Base-by-base conservation (phyloP, 2,797 vertebrate species). In the Hemitrygon akajei region DNA sequence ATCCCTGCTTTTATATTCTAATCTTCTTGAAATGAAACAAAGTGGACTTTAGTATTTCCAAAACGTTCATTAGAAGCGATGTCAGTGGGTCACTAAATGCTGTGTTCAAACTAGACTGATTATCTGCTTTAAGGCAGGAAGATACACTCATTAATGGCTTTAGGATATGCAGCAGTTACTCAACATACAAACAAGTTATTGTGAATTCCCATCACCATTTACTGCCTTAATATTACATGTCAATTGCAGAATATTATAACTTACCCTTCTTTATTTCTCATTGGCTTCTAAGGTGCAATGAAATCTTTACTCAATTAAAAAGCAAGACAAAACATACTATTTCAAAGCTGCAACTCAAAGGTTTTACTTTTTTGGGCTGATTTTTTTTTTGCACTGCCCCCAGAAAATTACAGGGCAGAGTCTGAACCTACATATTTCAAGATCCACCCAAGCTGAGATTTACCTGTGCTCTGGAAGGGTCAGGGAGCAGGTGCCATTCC, bases 381-480 rank as follows among this genome's bases (percentile, higher is more conserved):
- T 20, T 7, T 12, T 76, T 30, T 76, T 37, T 5, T 0, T n/a
- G 47, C 47, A n/a, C 12, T 25, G 22, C 7, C 71, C 71, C 1
- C 12, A 75, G 40, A 93, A 75, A 4, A n/a, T 56, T 93, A 47
- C 71, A 92, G 27, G 40, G 20, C 34, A 56, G 58, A 14, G 2
- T 76, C 1, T n/a, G 7, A 25, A 11, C 40, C 27, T 14, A 58
- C 91, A 30, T 76, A 37, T 12, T 30, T 47, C 12, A 93, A 93
- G 76, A 30, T 76, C 40, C 47, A 76, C 25, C 47, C 16, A 37
- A 30, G 1, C 34, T 14, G 30, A 56, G 66, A 75, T 47, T 93
- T 93, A 93, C 91, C 91, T 93, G 91, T 75, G 91, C 22, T 25
- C 30, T n/a, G 40, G 47, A 56, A 27, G 30, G 12, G 69, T 93